Conservation (phyloP, 2,797 vertebrate species). For the Notolabrus celidotus region DNA sequence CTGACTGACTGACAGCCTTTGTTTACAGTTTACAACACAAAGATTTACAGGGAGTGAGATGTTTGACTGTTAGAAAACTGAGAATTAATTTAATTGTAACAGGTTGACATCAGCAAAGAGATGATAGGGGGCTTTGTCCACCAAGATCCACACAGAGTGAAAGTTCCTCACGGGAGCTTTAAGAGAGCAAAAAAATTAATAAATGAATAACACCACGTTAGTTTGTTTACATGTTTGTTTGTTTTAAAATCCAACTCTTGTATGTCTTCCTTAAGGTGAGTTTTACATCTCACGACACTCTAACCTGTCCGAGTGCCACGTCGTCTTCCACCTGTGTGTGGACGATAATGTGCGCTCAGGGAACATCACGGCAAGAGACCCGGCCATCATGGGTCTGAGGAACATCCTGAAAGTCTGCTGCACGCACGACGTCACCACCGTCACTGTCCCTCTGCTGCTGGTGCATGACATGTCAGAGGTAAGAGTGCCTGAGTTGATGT, state of each 20-base stretch:
- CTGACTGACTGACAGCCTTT: too few relatives aligned
- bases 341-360: conserved; percentile 95
- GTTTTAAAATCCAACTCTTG: not conserved
- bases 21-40: too few relatives aligned
- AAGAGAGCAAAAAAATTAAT: not conserved
- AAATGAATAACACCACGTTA: too few relatives aligned
- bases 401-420: conserved; percentile 99
- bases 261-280: conserved; percentile 86
- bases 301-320: conserved; percentile 96
- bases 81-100: too few relatives aligned
- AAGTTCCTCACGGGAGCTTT: not conserved
- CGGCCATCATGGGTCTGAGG: conserved; percentile 97
- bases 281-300: conserved; percentile 97
- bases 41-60: too few relatives aligned
- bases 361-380: conserved; percentile 95
- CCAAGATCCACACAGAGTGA: too few relatives aligned
- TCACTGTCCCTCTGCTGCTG: conserved; percentile 94
- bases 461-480: conserved; percentile 99
- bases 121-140: too few relatives aligned
- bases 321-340: conserved; percentile 96
- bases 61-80: too few relatives aligned
- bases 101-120: too few relatives aligned
- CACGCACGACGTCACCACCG: conserved; percentile 95
- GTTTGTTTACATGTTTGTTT: too few relatives aligned
- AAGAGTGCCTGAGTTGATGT: conserved; percentile 58